These are phyloP conservation scores for Nephrotoma guestfalica DNA, from an alignment of 2,888 invertebrate species.

Conservation along the genomic window DNA sequence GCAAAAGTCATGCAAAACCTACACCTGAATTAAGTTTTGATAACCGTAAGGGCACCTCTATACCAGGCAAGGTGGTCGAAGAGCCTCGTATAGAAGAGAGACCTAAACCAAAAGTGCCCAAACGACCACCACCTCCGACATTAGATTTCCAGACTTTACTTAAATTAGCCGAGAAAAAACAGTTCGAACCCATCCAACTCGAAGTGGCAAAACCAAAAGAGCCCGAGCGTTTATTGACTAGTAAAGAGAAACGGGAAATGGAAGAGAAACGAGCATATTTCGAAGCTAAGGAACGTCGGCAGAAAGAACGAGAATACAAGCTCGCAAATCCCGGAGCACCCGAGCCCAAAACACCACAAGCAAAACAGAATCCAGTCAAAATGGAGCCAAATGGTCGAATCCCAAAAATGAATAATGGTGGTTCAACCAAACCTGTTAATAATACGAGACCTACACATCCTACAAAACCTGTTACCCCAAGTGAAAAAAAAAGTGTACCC, in stretches of 20 bases:
- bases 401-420: conserved; percentile 35
- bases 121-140: conserved; percentile 48
- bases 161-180: conserved; percentile 71
- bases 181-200: conserved; percentile 52
- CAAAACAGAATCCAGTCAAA: conserved; percentile 14
- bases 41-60: conserved; percentile 8
- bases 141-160: conserved; percentile 66
- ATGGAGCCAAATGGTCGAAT: conserved; percentile 33
- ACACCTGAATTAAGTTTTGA: background rate
- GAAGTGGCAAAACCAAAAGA: conserved; percentile 40
- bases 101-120: conserved; percentile 39
- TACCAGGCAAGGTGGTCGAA: conserved; percentile 24
- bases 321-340: conserved; percentile 20
- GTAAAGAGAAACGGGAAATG: conserved; percentile 60
- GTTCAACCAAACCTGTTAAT: conserved; percentile 6
- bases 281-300: conserved; percentile 36
- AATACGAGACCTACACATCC: conserved; percentile 11
- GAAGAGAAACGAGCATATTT: conserved; percentile 54
- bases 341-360: conserved; percentile 14
- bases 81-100: conserved; percentile 21
- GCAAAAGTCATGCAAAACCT: conserved; percentile 26
- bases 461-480: conserved; percentile 10
- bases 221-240: conserved; percentile 60
- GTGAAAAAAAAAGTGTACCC: background rate
- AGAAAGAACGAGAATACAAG: conserved; percentile 26